A percentile compares a stretch with the other conserved stretches of the same genome.
These are phyloP conservation scores for Polydrusus tereticollis DNA, from an alignment of 2,888 invertebrate genomes.

Conservation along the genomic window DNA sequence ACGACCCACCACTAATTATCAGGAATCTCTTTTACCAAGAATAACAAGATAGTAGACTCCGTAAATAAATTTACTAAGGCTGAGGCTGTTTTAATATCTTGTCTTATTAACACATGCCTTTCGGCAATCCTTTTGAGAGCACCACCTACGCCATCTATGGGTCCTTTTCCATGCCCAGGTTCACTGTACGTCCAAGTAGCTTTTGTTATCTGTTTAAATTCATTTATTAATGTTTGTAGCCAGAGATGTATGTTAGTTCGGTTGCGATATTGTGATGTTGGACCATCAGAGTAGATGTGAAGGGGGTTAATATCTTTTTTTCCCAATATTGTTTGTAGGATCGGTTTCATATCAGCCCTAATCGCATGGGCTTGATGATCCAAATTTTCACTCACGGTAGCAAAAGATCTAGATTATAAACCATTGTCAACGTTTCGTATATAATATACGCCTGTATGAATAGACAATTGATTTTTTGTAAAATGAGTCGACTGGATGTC, in stretches of 20 bases:
- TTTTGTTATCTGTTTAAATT: neutral
- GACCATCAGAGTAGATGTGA: slow-evolving; percentile 39
- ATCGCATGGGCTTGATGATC: slow-evolving; percentile 38
- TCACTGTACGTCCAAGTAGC: neutral
- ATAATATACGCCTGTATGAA: slow-evolving; percentile 28
- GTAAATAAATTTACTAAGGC: slow-evolving; percentile 12
- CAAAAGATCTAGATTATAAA: slow-evolving; percentile 29
- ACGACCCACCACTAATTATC: too few species aligned
- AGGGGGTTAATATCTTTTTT: slow-evolving; percentile 9
- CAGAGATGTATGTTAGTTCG: slow-evolving; percentile 21
- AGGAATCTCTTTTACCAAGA: neutral
- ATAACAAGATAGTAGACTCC: neutral
- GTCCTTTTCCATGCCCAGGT: slow-evolving; percentile 35
- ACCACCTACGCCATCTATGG: slow-evolving; percentile 40
- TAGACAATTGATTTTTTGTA: slow-evolving; percentile 27
- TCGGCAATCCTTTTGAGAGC: slow-evolving; percentile 36
- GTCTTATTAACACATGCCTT: slow-evolving; percentile 14
- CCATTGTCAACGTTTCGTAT: neutral
- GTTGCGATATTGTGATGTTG: slow-evolving; percentile 41
- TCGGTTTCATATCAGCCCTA: slow-evolving; percentile 30
- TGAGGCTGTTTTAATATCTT: slow-evolving; percentile 14
- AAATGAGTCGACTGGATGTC: slow-evolving; percentile 45
- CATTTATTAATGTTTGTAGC: slow-evolving; percentile 1
- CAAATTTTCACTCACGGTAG: slow-evolving; percentile 34
- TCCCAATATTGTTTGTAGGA: neutral